Evolutionary conservation across 2,113 vertebrate species (phyloP).

Genomic region (Chloropsis cyanopogon): DNA sequence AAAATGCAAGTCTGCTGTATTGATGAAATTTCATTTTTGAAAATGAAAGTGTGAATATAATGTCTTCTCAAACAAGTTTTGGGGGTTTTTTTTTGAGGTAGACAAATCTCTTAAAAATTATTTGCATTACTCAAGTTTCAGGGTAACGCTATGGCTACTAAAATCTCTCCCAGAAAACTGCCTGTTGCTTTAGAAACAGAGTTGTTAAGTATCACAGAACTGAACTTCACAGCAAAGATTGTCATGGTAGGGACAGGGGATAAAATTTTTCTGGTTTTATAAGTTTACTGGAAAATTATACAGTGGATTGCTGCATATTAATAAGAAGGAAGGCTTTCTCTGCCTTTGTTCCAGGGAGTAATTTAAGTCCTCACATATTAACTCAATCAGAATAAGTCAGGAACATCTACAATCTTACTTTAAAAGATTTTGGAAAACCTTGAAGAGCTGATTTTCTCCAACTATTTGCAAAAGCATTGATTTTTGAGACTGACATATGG

Average conservation of each 20-base stretch:
- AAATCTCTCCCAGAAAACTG: background rate
- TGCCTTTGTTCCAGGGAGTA: background rate
- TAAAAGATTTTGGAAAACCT: background rate
- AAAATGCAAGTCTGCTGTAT: slow-evolving; percentile 5
- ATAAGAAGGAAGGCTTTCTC: background rate
- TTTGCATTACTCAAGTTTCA: background rate
- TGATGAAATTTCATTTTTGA: background rate
- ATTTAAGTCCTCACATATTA: background rate
- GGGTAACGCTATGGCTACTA: background rate
- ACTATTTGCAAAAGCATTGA: background rate
- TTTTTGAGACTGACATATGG: background rate
- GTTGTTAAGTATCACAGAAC: background rate
- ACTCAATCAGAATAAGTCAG: background rate
- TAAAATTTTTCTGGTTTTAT: background rate
- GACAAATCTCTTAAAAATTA: background rate
- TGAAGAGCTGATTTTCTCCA: background rate
- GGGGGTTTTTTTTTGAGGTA: background rate
- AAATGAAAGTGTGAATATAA: slow-evolving; percentile 12
- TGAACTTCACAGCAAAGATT: background rate
- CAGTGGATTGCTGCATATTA: background rate
- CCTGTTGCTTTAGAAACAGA: background rate
- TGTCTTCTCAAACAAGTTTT: background rate
- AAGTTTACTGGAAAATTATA: background rate
- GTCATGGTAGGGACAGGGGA: background rate
- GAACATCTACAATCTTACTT: background rate